Percentiles rank a stretch among this genome's conserved stretches.
These are phyloP conservation scores for Podarcis muralis DNA, from an alignment of 2,113 vertebrate genomes.

Conservation along the genomic window DNA sequence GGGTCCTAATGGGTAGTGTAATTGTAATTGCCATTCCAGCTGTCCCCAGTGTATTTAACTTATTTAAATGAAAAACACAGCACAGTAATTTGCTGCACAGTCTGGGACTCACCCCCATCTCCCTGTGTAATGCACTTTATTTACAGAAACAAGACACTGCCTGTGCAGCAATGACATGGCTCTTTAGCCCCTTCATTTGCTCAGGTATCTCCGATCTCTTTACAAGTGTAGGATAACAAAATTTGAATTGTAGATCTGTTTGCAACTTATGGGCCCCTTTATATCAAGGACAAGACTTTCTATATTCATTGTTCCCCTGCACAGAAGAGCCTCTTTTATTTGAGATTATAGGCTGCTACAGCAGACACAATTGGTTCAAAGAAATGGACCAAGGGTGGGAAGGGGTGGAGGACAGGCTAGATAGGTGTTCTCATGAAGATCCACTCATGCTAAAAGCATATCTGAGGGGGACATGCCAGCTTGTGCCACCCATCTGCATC, in stretches of 20 bases:
- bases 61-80: constrained; percentile 67
- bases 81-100: constrained; percentile 54
- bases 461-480: no score
- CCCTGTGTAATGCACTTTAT: constrained; percentile 58
- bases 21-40: constrained; percentile 69
- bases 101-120: constrained; percentile 61
- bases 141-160: constrained; percentile 54
- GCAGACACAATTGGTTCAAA: neutral
- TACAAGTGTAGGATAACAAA: neutral
- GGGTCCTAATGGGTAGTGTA: constrained; percentile 67
- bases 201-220: neutral
- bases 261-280: neutral
- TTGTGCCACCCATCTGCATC: neutral
- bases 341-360: neutral
- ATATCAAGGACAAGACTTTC: neutral
- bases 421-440: neutral
- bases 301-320: neutral
- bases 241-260: neutral
- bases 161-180: constrained; percentile 21
- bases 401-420: no score
- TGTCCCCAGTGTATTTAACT: constrained; percentile 65
- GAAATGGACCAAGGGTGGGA: neutral
- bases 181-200: constrained; percentile 43
- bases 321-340: neutral
- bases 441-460: neutral